phyloP scores from a whole-genome alignment of 1,140 invertebrate genomes.

The Ylistrum balloti region DNA sequence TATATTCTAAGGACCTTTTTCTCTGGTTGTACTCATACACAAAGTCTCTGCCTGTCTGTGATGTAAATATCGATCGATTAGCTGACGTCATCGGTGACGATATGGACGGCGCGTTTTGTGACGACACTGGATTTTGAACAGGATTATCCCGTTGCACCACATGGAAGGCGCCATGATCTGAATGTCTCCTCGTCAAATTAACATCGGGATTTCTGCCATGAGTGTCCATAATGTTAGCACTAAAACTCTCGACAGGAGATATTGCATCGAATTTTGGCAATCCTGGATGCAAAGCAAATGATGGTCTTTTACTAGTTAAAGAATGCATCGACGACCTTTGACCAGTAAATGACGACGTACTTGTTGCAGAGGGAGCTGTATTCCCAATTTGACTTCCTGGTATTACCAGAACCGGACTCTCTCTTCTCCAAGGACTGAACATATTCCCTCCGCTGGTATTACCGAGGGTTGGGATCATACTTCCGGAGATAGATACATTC shows the following conservation, averaged over 20 bases:
- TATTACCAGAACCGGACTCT: background rate
- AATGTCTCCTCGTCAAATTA: background rate
- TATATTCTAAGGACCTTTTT: conserved; percentile 17
- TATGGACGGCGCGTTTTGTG: background rate
- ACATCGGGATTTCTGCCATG: background rate
- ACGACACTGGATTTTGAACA: background rate
- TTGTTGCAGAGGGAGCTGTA: background rate
- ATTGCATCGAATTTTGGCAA: background rate
- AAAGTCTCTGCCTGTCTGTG: background rate
- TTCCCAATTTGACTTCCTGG: background rate
- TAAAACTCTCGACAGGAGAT: background rate
- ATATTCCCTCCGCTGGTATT: background rate
- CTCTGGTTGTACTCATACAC: conserved; percentile 24
- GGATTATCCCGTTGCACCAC: background rate
- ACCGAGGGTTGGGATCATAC: background rate
- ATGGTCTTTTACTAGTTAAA: background rate
- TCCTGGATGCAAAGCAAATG: background rate
- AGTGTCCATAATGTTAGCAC: background rate
- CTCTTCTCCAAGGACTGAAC: background rate
- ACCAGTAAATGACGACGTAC: background rate
- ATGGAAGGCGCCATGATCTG: background rate
- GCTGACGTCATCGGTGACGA: conserved; percentile 23
- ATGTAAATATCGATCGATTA: background rate
- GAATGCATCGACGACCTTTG: background rate
- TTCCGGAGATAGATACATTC: background rate